Evolutionary conservation across 1,140 invertebrate species (phyloP).

Genomic region (Battus philenor): DNA sequence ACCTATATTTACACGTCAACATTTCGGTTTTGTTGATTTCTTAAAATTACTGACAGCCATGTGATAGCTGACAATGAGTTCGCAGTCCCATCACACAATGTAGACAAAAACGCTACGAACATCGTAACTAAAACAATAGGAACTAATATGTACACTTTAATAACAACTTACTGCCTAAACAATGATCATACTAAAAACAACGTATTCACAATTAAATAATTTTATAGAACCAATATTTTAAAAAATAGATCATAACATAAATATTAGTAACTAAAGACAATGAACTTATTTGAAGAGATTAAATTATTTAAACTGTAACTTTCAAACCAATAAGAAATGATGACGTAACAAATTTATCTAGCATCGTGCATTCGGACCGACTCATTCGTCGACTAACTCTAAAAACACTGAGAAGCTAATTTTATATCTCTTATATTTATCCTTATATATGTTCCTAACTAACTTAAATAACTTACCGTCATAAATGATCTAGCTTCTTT

Average conservation of each 20-base stretch:
- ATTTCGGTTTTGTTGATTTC: conserved; percentile 67
- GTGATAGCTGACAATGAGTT: conserved; percentile 74
- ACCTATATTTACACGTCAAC: conserved; percentile 73
- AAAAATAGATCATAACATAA: conserved; percentile 17
- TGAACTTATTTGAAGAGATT: no score
- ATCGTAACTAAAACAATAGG: neutral
- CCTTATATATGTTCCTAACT: conserved; percentile 31
- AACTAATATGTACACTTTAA: no score
- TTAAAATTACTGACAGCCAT: conserved; percentile 76
- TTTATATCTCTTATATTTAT: conserved; percentile 50
- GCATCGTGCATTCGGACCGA: conserved; percentile 59
- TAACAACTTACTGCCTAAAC: no score
- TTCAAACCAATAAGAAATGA: no score
- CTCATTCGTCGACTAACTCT: conserved; percentile 75
- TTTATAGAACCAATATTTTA: no score
- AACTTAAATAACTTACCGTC: conserved; percentile 53
- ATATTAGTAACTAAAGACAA: no score
- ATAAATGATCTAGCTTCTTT: conserved; percentile 48
- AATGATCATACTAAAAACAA: no score
- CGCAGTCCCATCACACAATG: conserved; percentile 53
- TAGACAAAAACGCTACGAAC: conserved; percentile 49
- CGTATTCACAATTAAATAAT: no score
- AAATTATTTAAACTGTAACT: no score
- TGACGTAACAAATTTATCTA: conserved; percentile 61
- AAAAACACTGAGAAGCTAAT: conserved; percentile 75